phyloP scores from a whole-genome alignment of 2,888 invertebrate genomes.

The Thera obeliscata region DNA sequence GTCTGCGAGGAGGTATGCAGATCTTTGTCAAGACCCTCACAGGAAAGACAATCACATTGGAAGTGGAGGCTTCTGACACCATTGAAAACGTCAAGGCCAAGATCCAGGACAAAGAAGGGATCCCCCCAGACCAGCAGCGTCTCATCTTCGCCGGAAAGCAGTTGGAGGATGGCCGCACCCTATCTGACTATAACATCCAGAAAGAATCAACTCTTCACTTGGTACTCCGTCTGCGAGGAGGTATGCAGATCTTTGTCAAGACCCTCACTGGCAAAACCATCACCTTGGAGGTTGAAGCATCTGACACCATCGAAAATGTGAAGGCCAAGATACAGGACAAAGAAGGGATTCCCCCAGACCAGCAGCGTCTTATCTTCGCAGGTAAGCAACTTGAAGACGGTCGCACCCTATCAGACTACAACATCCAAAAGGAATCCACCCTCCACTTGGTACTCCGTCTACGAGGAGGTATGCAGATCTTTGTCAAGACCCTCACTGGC shows the following conservation, averaged over 20 bases:
- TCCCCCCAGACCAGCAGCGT: slow-evolving; percentile 26
- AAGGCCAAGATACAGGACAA: slow-evolving; percentile 43
- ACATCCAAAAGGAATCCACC: slow-evolving; percentile 12
- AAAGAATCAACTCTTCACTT: slow-evolving; percentile 24
- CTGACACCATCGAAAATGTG: slow-evolving; percentile 14
- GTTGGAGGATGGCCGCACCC: slow-evolving; percentile 20
- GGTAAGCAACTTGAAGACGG: slow-evolving; percentile 12
- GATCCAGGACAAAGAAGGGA: slow-evolving; percentile 25
- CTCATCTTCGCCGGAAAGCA: slow-evolving; percentile 26
- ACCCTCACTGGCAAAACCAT: slow-evolving; percentile 11
- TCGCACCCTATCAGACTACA: slow-evolving; percentile 7
- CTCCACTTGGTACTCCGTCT: slow-evolving; percentile 50
- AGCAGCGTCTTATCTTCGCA: slow-evolving; percentile 18
- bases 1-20: slow-evolving; percentile 25
- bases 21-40: slow-evolving; percentile 26
- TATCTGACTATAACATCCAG: slow-evolving; percentile 24
- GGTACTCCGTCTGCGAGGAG: slow-evolving; percentile 20
- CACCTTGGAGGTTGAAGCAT: slow-evolving; percentile 7
- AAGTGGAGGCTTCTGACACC: slow-evolving; percentile 22
- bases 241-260: slow-evolving; percentile 17
- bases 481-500: background rate
- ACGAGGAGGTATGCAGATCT: slow-evolving; percentile 38
- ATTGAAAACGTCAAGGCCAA: slow-evolving; percentile 27
- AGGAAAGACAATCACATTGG: slow-evolving; percentile 24
- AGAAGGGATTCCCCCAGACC: slow-evolving; percentile 50